phyloP scores from a whole-genome alignment of 2,113 vertebrate genomes.

The Pipra filicauda region DNA sequence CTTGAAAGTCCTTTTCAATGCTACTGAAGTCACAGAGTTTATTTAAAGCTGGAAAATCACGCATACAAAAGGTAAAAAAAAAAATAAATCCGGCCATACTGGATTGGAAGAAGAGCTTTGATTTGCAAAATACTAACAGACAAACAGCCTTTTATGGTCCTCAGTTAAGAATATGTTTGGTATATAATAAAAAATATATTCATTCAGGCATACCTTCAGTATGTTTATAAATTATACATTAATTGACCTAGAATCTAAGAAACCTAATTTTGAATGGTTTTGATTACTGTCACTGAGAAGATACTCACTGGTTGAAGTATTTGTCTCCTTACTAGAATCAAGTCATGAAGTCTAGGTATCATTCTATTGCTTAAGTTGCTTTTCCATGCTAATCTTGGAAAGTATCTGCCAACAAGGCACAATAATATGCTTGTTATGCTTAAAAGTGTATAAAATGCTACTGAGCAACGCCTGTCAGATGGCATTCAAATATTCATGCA shows the following conservation, averaged over 20 bases:
- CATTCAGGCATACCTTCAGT: not conserved
- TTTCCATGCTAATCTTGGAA: not conserved
- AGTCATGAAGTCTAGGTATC: not conserved
- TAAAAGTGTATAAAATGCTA: not conserved
- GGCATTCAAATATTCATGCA: not conserved
- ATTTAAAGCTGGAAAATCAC: not conserved
- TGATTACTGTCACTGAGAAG: not conserved
- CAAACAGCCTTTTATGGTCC: not conserved
- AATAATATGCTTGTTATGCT: slow-evolving; percentile 1
- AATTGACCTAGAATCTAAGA: not conserved
- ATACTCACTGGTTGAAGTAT: not conserved
- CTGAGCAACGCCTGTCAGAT: not conserved
- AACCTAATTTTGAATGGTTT: not conserved
- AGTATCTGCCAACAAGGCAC: not conserved
- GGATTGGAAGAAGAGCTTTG: not conserved
- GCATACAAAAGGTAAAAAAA: not conserved
- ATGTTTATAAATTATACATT: not conserved
- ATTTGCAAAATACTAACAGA: not conserved
- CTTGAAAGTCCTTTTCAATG: not conserved
- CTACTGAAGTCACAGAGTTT: not conserved
- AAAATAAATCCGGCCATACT: not conserved
- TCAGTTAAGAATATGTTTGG: not conserved
- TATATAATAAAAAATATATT: not conserved
- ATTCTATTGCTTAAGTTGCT: not conserved
- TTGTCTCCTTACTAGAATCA: not conserved